Evolutionary conservation across 2,888 invertebrate species (phyloP), one percentile per base, ranked within the genome.

Genomic region (Tineola bisselliella): DNA sequence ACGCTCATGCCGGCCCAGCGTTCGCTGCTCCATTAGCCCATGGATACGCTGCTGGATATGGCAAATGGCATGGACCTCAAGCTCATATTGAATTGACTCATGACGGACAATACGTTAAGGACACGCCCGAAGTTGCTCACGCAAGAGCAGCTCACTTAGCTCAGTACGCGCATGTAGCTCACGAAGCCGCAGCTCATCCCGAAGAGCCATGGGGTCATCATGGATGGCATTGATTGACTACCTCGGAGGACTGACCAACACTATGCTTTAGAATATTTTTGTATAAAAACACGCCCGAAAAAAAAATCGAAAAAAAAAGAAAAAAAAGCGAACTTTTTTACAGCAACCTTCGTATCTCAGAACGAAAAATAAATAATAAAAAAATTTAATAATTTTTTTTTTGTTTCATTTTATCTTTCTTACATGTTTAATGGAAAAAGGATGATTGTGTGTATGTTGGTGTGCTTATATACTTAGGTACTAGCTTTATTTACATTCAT

Each of bases 51-150:
- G 77, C 77, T 58, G 84, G 84, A 61, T 84, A 84, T 76, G 83
- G 81, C 69, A 86, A 86, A 70, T 86, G 86, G 86, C 75, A 66
- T 68, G 86, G 86, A 56, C 86, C 86, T 12, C 77, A 77, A 74
- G 87, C 87, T 62, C 77, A 87, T 74, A 86, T 87, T 73, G 86
- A 87, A 65, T 79, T 87, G 65, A 84, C 84, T 67, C 87, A 86
- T 73, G 87, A 87, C 71, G 87, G 86, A 18, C 86, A 86, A 67
- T 86, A 80, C 81, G 84, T 87, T 19, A 82, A 84, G 0, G 87
- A 87, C 75, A 86, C 87, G 62, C 87, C 86, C 62, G 86, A 86
- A 69, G 87, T 87, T 0, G 84, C 86, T 59, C 87, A 87, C 75
- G 86, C 87, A 13, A 76, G 86, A 62, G 84, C 84, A 60, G 77